phyloP scores from a whole-genome alignment of 2,797 vertebrate genomes.

The Australoheros facetus region DNA sequence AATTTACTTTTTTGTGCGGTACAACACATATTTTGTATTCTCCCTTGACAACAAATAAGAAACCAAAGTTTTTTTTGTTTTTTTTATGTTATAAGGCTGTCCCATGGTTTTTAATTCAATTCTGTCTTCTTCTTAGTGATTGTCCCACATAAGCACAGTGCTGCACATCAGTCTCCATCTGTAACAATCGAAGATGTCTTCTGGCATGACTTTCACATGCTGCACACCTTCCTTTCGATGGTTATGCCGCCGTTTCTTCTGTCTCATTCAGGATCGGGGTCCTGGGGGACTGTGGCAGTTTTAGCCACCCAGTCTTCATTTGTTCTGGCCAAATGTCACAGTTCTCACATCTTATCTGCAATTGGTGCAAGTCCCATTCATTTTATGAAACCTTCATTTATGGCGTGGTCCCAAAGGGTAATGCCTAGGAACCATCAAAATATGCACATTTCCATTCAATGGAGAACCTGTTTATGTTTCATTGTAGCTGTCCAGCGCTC shows the following conservation, averaged over 20 bases:
- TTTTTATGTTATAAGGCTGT: not conserved
- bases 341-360: not conserved
- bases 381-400: not conserved
- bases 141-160: too few species aligned
- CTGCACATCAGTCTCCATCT: too few species aligned
- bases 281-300: not conserved
- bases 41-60: too few species aligned
- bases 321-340: not conserved
- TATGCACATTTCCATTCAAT: not conserved
- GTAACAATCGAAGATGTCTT: not conserved
- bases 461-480: not conserved
- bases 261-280: not conserved
- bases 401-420: not conserved
- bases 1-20: not conserved
- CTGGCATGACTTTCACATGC: not conserved
- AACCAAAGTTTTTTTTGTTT: not conserved
- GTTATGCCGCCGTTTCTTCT: too few species aligned
- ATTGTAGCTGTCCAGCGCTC: not conserved
- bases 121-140: not conserved
- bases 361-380: not conserved
- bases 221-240: not conserved
- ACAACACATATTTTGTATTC: not conserved
- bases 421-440: not conserved
- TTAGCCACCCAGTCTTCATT: not conserved
- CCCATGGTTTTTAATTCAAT: too few species aligned